Evolutionary conservation across 1,140 invertebrate genomes (phyloP).

Genomic region (Atta texana): DNA sequence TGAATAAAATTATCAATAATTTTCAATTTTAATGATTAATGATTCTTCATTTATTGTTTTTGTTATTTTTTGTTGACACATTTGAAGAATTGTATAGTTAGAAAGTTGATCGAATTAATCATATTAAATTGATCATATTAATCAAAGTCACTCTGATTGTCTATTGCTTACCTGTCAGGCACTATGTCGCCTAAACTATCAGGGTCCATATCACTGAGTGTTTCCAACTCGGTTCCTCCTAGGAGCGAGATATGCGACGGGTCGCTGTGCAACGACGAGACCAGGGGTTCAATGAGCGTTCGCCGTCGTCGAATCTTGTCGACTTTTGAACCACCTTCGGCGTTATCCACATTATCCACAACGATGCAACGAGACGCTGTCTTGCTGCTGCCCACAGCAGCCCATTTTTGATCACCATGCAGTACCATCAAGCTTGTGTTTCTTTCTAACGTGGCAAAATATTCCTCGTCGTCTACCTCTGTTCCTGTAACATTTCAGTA

Average conservation of each 20-base stretch:
- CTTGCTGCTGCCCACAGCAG: constrained; percentile 81
- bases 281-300: constrained; percentile 85
- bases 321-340: constrained; percentile 85
- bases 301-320: constrained; percentile 85
- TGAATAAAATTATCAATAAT: not conserved
- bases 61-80: not conserved
- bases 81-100: not conserved
- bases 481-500: constrained; percentile 86
- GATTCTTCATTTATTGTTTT: no score
- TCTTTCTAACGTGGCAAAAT: constrained; percentile 93
- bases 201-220: constrained; percentile 94
- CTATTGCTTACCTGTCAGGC: constrained; percentile 88
- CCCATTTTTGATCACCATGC: constrained; percentile 91
- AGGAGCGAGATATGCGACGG: constrained; percentile 93
- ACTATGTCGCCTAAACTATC: constrained; percentile 92
- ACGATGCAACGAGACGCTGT: constrained; percentile 87
- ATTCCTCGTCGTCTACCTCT: constrained; percentile 95
- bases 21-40: no score
- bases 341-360: constrained; percentile 90
- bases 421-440: constrained; percentile 94
- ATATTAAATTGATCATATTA: not conserved
- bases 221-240: constrained; percentile 92
- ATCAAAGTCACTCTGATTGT: not conserved
- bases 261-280: constrained; percentile 91
- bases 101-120: not conserved